A percentile compares a stretch with the other conserved stretches of the same genome.
phyloP scores from a whole-genome alignment of 2,797 vertebrate species.

The Margarornis squamiger region DNA sequence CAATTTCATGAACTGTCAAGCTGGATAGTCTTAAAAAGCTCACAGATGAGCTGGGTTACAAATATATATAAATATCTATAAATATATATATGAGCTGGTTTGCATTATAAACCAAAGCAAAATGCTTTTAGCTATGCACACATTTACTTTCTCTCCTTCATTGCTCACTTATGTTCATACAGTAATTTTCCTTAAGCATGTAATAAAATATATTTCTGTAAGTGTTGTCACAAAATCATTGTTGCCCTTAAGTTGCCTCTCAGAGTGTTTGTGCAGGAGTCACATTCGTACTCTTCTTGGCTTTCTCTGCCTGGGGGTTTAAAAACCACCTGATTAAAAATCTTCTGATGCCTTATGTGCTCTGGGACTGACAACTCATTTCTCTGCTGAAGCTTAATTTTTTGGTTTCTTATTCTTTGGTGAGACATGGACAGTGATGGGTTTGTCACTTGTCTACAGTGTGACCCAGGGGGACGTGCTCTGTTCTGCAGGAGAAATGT shows the following conservation, averaged over 20 bases:
- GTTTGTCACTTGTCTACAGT: neutral
- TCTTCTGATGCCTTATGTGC: neutral
- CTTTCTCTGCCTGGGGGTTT: neutral
- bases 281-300: neutral
- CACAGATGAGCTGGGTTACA: neutral
- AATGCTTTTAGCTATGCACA: neutral
- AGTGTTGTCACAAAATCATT: neutral
- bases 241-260: neutral
- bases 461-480: neutral
- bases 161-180: neutral
- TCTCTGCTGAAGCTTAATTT: neutral
- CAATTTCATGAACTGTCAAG: neutral
- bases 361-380: neutral
- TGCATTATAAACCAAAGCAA: neutral
- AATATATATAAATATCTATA: too few relatives aligned
- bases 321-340: neutral
- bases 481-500: neutral
- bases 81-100: too few relatives aligned
- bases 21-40: neutral
- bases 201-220: neutral
- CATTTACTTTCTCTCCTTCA: neutral
- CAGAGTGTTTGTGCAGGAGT: accelerated
- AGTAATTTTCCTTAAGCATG: neutral
- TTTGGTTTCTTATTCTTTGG: neutral
- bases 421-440: neutral